Conservation (phyloP, 2,888 invertebrate genomes). For the Ditula angustiorana region DNA sequence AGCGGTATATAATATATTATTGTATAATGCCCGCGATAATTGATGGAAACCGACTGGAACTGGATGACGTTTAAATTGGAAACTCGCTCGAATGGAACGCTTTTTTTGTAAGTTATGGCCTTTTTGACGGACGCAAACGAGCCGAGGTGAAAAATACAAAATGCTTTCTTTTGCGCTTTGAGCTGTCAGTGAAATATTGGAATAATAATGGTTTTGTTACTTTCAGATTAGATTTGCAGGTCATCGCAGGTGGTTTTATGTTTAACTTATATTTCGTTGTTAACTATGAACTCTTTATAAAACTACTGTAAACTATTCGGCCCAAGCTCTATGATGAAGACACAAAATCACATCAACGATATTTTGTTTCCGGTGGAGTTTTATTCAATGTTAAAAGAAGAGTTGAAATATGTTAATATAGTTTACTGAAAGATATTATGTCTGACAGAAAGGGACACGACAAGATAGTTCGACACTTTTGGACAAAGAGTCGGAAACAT, state of each 20-base stretch:
- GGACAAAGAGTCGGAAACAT: too few relatives aligned
- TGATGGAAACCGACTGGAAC: constrained; percentile 47
- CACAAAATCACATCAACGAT: too few relatives aligned
- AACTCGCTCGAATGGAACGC: background rate
- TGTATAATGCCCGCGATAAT: constrained; percentile 52
- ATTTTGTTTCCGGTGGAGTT: too few relatives aligned
- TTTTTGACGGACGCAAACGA: constrained; percentile 32
- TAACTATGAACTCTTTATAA: background rate
- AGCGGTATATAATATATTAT: constrained; percentile 43
- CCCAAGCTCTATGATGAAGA: too few relatives aligned
- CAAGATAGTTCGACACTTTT: too few relatives aligned
- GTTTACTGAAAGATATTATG: too few relatives aligned
- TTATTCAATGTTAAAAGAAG: too few relatives aligned
- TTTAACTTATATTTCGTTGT: background rate
- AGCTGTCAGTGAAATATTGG: background rate
- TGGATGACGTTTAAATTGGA: constrained; percentile 40
- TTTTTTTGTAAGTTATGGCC: constrained; percentile 29
- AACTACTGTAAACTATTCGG: too few relatives aligned
- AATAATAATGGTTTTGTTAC: background rate
- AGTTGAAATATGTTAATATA: too few relatives aligned
- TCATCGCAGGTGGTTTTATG: too few relatives aligned
- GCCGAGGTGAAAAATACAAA: background rate
- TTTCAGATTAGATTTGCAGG: background rate
- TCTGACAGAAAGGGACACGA: too few relatives aligned
- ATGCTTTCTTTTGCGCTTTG: background rate